Percentiles rank a stretch among this genome's conserved stretches.
Conservation (phyloP, 2,797 vertebrate species). For the Darevskia mixta region DNA sequence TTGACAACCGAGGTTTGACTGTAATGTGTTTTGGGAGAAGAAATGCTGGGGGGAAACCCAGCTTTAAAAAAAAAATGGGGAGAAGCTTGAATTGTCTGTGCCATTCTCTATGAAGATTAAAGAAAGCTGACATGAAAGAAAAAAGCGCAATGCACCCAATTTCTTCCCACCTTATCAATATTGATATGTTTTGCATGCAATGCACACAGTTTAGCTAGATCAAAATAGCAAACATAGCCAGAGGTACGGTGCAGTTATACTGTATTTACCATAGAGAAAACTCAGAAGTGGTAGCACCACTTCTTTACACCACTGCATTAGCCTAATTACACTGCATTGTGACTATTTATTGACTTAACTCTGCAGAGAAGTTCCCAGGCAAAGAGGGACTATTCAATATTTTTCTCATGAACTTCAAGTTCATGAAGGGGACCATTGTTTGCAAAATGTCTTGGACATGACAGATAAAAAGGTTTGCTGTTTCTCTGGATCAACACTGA, state of each 20-base stretch:
- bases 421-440: slow-evolving; percentile 14
- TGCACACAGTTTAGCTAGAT: not conserved
- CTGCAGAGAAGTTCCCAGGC: not conserved
- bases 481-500: not conserved
- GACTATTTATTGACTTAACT: not conserved
- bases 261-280: not conserved
- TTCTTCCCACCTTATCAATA: not conserved
- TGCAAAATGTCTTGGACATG: not conserved
- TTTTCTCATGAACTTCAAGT: slow-evolving; percentile 11
- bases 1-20: too few relatives aligned
- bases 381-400: not conserved
- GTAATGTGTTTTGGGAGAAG: not conserved
- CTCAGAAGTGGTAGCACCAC: not conserved
- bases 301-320: not conserved
- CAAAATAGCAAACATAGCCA: not conserved
- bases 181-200: not conserved
- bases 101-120: not conserved
- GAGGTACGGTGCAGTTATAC: not conserved
- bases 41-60: not conserved
- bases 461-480: slow-evolving; percentile 14
- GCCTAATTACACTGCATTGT: not conserved
- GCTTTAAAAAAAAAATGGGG: not conserved
- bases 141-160: not conserved
- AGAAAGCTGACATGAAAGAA: not conserved
- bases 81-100: not conserved